Base-by-base conservation (phyloP, 2,797 vertebrate species). In the Semaprochilodus insignis region DNA sequence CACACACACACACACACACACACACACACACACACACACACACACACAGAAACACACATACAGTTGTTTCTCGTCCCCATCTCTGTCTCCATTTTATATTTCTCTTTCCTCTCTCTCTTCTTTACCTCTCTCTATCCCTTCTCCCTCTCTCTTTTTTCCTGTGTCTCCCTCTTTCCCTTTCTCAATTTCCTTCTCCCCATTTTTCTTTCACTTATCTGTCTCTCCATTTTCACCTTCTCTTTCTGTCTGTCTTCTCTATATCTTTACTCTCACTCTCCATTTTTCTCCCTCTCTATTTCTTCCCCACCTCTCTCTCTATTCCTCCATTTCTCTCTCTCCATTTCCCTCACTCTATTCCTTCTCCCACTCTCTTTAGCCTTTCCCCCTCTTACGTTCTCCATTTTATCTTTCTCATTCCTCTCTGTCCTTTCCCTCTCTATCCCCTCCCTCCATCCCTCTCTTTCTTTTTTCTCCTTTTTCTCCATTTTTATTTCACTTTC, bases 1-100 rank as follows among this genome's bases (percentile, higher is more conserved):
- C 84, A 92, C 88, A 90, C 85, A 36, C 65, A 70, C 62, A 62
- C 82, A 90, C 86, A 91, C 91, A 2, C 78, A 40, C 85, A 80
- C 87, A 74, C 55, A 90, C 92, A 89, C 89, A 91, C 89, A 84
- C 81, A 76, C 91, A 89, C 74, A 82, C 57, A 55, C 44, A 77
- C 52, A 74, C 63, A 34, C 44, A 48, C 44, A 48, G 8, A 11
- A 2, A 48, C 8, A 48, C 44, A 48, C 40, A 44, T 0, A 44
- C 40, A 44, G 31, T 31, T 31, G 31, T 31, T 6, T 44, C 40
- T 44, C 8, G 0, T 44, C 40, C 8, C 40, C 5, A 4, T 44
- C 8, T 44, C 40, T 44, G 2, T 44, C 40, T 31, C 31, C 1
- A 31, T 31, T 57, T 3, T 57, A 3, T 57, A 1, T 21, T 17